Percentiles rank a stretch among this genome's conserved stretches.
phyloP scores from a whole-genome alignment of 2,113 vertebrate genomes.

The Scytalopus superciliaris region DNA sequence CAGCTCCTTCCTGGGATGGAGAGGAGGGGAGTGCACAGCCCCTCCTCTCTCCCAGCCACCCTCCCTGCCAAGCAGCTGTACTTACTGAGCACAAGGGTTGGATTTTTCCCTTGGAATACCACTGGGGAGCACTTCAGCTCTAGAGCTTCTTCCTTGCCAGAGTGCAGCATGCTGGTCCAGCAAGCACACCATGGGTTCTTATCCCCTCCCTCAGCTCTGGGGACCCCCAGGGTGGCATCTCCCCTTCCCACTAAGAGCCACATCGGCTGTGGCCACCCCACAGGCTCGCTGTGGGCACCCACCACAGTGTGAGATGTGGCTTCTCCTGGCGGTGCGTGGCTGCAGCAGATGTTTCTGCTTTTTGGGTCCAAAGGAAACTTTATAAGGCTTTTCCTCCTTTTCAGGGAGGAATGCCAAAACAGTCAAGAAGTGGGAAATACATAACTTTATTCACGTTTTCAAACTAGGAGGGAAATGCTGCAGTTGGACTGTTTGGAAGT shows the following conservation, averaged over 20 bases:
- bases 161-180: neutral
- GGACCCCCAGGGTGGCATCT: neutral
- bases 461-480: constrained; percentile 56
- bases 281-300: neutral
- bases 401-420: constrained; percentile 66
- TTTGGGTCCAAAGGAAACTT: constrained; percentile 63
- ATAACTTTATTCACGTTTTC: constrained; percentile 63
- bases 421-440: constrained; percentile 72
- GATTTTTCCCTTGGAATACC: neutral
- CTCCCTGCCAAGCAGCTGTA: constrained; percentile 58
- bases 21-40: neutral
- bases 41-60: neutral
- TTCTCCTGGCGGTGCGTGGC: neutral
- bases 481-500: neutral
- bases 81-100: neutral
- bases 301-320: neutral
- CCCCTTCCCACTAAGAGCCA: neutral
- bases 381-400: constrained; percentile 68
- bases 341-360: constrained; percentile 76
- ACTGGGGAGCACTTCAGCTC: neutral
- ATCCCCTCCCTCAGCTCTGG: fast-evolving
- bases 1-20: neutral
- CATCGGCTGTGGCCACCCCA: neutral
- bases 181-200: neutral
- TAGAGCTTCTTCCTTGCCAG: constrained; percentile 10